Evolutionary conservation across 2,797 vertebrate genomes (phyloP).

Genomic region (Galago senegalensis): DNA sequence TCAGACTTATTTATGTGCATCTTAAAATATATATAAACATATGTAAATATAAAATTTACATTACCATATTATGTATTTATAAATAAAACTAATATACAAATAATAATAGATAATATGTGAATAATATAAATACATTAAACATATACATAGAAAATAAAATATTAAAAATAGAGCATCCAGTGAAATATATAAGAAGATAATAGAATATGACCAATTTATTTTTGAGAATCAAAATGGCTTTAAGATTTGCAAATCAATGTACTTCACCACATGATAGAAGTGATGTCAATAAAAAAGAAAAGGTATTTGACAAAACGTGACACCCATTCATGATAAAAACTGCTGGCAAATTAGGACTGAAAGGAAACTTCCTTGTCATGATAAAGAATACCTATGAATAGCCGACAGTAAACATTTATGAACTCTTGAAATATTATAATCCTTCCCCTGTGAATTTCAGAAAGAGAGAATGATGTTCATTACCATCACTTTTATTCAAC

Average conservation of each 20-base stretch:
- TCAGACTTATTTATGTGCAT: not conserved
- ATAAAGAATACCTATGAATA: not conserved
- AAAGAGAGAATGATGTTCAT: not conserved
- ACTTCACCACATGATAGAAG: slow-evolving; percentile 5
- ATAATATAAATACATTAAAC: not conserved
- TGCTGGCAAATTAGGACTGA: not conserved
- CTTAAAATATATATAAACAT: not conserved
- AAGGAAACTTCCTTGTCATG: not conserved
- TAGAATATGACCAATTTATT: not conserved
- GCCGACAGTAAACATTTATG: not conserved
- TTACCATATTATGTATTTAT: not conserved
- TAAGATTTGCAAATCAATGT: slow-evolving; percentile 13
- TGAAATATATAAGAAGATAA: not conserved
- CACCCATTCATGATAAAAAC: not conserved
- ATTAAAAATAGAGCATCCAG: not conserved
- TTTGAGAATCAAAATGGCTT: not conserved
- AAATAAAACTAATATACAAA: not conserved
- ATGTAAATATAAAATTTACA: not conserved
- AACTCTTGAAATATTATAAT: slow-evolving; percentile 21
- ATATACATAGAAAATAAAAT: not conserved
- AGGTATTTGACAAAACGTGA: not conserved
- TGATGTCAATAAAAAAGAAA: not conserved
- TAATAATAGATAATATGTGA: not conserved
- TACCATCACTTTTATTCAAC: not conserved
- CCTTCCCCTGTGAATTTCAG: not conserved